Evolutionary conservation across 2,888 invertebrate species (phyloP).

Genomic region (Trissoscelio sp.): DNA sequence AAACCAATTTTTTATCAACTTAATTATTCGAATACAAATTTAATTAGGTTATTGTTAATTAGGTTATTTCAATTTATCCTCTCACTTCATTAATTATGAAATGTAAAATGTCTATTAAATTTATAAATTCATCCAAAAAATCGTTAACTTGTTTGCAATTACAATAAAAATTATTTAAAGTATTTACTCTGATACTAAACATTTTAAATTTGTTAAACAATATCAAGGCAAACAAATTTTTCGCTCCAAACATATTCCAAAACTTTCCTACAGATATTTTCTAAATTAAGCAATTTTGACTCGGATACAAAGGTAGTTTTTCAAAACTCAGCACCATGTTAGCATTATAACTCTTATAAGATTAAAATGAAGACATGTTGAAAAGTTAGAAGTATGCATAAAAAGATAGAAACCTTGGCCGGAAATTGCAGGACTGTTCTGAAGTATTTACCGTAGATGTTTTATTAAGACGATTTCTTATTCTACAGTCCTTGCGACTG

Average conservation of each 20-base stretch:
- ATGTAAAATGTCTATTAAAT: too few species aligned
- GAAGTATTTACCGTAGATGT: conserved; percentile 3
- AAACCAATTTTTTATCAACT: too few species aligned
- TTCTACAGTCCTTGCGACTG: not conserved
- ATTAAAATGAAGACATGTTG: conserved; percentile 25
- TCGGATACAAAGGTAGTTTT: not conserved
- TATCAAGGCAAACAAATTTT: not conserved
- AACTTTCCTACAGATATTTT: conserved; percentile 11
- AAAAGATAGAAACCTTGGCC: not conserved
- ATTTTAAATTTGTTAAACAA: not conserved
- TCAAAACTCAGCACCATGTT: not conserved
- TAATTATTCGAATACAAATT: too few species aligned
- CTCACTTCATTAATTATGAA: too few species aligned
- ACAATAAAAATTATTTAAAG: too few species aligned
- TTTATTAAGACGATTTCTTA: conserved; percentile 12
- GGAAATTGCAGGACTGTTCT: not conserved
- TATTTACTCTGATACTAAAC: not conserved
- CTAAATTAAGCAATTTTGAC: not conserved
- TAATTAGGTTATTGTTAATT: too few species aligned
- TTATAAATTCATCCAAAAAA: too few species aligned
- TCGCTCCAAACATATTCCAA: not conserved
- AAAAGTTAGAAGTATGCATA: conserved; percentile 4
- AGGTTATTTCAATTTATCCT: too few species aligned
- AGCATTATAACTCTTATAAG: conserved; percentile 10
- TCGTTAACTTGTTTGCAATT: too few species aligned